Conservation (phyloP, 2,113 vertebrate genomes). For the Lichenostomus cassidix region DNA sequence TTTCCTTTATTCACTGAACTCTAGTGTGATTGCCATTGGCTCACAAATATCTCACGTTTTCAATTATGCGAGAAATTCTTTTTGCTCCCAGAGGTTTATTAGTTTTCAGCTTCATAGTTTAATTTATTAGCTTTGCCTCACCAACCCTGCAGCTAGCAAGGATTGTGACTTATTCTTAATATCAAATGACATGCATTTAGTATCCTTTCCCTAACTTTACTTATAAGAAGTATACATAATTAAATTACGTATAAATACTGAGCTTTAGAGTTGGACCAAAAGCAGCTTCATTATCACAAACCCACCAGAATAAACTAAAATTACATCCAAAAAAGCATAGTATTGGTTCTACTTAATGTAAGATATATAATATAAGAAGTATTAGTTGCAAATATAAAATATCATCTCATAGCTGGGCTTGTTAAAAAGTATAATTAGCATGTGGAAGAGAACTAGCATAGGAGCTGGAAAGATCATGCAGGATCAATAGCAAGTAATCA, state of each 20-base stretch:
- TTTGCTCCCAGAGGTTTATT: background rate
- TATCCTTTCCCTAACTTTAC: background rate
- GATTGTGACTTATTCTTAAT: background rate
- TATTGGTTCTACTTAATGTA: background rate
- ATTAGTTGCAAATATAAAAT: background rate
- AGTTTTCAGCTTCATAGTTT: background rate
- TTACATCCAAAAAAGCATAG: background rate
- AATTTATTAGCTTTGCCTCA: slow-evolving; percentile 27
- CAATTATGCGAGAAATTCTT: background rate
- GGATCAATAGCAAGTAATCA: background rate
- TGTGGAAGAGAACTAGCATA: background rate
- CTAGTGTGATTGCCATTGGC: background rate
- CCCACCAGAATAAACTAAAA: background rate
- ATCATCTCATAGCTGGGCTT: background rate
- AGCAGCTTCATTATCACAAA: background rate
- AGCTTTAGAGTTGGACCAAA: background rate
- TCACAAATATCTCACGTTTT: background rate
- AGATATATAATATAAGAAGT: background rate
- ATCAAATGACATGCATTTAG: background rate
- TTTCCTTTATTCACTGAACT: background rate
- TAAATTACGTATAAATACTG: background rate
- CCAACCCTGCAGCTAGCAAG: background rate
- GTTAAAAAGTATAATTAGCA: background rate
- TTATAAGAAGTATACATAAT: background rate
- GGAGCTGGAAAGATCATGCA: background rate